phyloP scores from a whole-genome alignment of 2,888 invertebrate species.

The Thera britannica region DNA sequence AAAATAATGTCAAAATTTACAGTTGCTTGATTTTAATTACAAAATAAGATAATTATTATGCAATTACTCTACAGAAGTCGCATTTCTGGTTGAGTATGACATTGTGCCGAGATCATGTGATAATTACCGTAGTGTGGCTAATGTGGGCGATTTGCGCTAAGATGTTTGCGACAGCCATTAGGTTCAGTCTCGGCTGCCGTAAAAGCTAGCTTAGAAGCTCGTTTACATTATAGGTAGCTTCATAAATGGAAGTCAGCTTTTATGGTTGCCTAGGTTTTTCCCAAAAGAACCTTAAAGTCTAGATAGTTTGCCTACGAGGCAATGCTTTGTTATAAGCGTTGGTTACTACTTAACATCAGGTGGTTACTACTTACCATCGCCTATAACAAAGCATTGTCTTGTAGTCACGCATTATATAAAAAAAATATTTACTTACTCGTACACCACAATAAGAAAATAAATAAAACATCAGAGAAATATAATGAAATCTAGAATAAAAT shows the following conservation, averaged over 20 bases:
- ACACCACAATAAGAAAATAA: too few relatives aligned
- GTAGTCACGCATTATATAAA: too few relatives aligned
- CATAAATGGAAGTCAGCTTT: not conserved
- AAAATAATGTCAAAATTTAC: too few relatives aligned
- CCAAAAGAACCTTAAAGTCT: not conserved
- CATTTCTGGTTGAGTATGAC: slow-evolving; percentile 6
- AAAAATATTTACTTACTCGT: too few relatives aligned
- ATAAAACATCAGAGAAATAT: too few relatives aligned
- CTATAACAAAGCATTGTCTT: too few relatives aligned
- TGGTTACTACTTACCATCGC: too few relatives aligned
- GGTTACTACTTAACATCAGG: too few relatives aligned
- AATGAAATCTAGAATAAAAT: too few relatives aligned
- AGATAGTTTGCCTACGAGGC: not conserved
- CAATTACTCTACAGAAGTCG: not conserved
- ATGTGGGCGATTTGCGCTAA: slow-evolving; percentile 33
- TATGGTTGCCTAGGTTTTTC: not conserved
- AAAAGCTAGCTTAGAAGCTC: slow-evolving; percentile 29
- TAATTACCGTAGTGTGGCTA: slow-evolving; percentile 26
- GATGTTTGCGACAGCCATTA: slow-evolving; percentile 40
- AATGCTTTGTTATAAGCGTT: too few relatives aligned
- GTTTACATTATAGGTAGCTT: slow-evolving; percentile 28
- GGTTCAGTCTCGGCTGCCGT: slow-evolving; percentile 30
- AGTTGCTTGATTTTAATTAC: too few relatives aligned
- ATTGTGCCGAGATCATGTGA: slow-evolving; percentile 14
- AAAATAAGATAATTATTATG: too few relatives aligned